phyloP scores from a whole-genome alignment of 1,140 invertebrate species.

The Lucilia cuprina region DNA sequence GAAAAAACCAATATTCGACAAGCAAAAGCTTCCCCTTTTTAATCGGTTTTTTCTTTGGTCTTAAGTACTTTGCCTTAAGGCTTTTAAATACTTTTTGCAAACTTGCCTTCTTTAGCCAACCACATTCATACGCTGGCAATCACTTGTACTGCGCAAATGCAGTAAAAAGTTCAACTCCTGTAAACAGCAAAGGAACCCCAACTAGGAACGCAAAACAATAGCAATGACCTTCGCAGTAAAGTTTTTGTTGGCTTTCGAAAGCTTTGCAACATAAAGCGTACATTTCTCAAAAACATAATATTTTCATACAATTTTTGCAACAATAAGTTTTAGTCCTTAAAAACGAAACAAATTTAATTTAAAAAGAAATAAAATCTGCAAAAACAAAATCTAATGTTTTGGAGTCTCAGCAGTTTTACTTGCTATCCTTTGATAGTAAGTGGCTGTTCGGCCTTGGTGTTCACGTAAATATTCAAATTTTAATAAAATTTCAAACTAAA shows the following conservation, averaged over 20 bases:
- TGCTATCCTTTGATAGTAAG: slow-evolving; percentile 60
- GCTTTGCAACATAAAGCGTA: neutral
- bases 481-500: neutral
- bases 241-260: neutral
- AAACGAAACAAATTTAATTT: no score
- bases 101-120: neutral
- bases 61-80: no score
- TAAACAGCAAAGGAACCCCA: neutral
- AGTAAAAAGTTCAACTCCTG: neutral
- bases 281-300: slow-evolving; percentile 9
- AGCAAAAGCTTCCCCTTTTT: no score
- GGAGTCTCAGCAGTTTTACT: slow-evolving; percentile 58
- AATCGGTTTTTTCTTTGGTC: no score
- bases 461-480: slow-evolving; percentile 50
- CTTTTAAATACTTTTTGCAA: neutral
- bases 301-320: neutral
- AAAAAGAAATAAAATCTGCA: neutral
- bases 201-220: neutral
- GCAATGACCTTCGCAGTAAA: slow-evolving; percentile 31
- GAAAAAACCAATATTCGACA: no score
- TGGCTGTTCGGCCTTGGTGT: slow-evolving; percentile 53
- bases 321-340: neutral
- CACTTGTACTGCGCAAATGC: neutral
- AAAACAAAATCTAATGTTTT: slow-evolving; percentile 47
- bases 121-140: neutral